Percentiles rank a stretch among this genome's conserved stretches.
Evolutionary conservation across 2,888 invertebrate species (phyloP).

Genomic region (Cremastinae sp.): DNA sequence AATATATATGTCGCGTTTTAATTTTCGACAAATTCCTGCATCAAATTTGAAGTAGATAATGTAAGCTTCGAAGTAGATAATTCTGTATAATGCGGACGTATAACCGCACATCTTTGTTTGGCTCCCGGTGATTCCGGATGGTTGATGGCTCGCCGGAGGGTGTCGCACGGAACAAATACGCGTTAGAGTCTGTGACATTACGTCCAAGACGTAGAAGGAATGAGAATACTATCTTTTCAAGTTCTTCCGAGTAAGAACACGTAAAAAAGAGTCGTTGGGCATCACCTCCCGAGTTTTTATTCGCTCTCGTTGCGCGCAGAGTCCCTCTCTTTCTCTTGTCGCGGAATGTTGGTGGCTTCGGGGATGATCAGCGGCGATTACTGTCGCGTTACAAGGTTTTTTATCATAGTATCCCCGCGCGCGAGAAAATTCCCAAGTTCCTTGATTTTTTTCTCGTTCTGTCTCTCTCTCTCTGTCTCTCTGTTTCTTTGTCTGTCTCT

Average conservation of each 20-base stretch:
- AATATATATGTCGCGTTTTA: no score
- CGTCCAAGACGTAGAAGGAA: slow-evolving; percentile 32
- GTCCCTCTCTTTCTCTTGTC: slow-evolving; percentile 43
- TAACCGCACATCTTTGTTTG: no score
- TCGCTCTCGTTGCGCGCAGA: slow-evolving; percentile 23
- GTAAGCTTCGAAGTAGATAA: no score
- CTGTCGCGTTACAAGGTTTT: slow-evolving; percentile 68
- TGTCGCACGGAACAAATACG: not conserved
- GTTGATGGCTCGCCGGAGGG: no score
- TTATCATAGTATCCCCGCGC: slow-evolving; percentile 55
- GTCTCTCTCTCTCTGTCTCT: slow-evolving; percentile 13
- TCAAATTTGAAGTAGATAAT: no score
- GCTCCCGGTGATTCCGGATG: no score
- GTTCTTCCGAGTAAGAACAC: slow-evolving; percentile 51
- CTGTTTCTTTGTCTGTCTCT: slow-evolving; percentile 10
- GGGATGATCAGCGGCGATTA: slow-evolving; percentile 72
- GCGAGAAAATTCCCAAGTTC: slow-evolving; percentile 4
- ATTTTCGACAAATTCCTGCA: no score
- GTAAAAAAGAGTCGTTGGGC: slow-evolving; percentile 60
- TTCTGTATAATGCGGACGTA: no score
- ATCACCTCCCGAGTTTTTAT: slow-evolving; percentile 37
- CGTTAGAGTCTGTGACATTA: not conserved
- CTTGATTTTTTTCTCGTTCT: slow-evolving; percentile 29
- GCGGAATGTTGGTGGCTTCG: slow-evolving; percentile 65
- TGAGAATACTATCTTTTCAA: slow-evolving; percentile 46